phyloP scores from a whole-genome alignment of 1,140 invertebrate genomes.

The Trinorchestia longiramus region DNA sequence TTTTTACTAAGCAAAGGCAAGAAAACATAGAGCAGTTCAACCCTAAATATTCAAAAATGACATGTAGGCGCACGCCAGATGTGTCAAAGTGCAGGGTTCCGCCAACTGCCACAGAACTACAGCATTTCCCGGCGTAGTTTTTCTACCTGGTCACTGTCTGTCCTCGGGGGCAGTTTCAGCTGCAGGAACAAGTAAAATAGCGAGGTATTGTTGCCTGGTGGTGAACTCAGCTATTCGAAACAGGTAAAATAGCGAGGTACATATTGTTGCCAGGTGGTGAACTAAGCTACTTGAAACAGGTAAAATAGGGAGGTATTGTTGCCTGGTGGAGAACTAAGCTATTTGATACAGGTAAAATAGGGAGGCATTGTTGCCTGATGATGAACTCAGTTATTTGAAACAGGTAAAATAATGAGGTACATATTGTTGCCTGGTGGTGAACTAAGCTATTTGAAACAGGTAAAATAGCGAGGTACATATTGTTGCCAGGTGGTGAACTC shows the following conservation, averaged over 20 bases:
- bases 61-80: neutral
- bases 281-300: too few species aligned
- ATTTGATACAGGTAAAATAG: neutral
- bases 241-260: too few species aligned
- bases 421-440: too few species aligned
- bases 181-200: neutral
- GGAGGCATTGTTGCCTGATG: neutral
- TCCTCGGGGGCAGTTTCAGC: neutral
- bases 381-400: neutral
- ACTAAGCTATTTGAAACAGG: neutral
- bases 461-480: neutral
- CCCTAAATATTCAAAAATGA: neutral
- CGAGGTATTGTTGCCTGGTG: too few species aligned
- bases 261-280: too few species aligned
- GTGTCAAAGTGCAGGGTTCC: neutral
- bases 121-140: neutral
- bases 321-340: neutral
- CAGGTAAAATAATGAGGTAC: neutral
- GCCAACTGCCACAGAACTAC: neutral
- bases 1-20: neutral
- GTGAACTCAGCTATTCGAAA: too few species aligned
- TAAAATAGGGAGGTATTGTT: neutral
- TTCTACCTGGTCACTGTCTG: neutral
- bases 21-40: neutral
- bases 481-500: neutral